Conservation (phyloP, 2,797 vertebrate genomes). For the Orestias chungarensis region DNA sequence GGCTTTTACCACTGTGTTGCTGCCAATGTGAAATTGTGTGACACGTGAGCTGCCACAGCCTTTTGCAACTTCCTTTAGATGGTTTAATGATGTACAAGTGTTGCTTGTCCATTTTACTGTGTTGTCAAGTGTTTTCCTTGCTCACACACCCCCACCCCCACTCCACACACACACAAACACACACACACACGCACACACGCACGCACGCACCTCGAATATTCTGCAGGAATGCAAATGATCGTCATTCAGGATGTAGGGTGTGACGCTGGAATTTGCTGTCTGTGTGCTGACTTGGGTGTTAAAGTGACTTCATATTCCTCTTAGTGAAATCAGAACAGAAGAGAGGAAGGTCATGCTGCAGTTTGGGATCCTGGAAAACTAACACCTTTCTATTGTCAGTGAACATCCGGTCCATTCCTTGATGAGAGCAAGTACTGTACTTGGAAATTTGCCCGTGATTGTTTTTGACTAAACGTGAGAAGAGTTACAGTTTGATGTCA, state of each 20-base stretch:
- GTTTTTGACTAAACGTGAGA: slow-evolving; percentile 36
- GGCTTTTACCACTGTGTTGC: background rate
- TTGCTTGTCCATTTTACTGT: slow-evolving; percentile 1
- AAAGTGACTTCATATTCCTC: slow-evolving; percentile 59
- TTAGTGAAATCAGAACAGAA: slow-evolving; percentile 36
- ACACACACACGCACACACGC: too few species aligned
- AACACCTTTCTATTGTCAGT: slow-evolving; percentile 52
- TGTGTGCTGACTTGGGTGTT: slow-evolving; percentile 37
- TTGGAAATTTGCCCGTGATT: slow-evolving; percentile 41
- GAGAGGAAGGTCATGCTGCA: slow-evolving; percentile 17
- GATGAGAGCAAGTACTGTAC: slow-evolving; percentile 39
- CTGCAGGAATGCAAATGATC: slow-evolving; percentile 65
- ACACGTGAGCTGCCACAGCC: slow-evolving; percentile 4
- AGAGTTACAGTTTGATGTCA: slow-evolving; percentile 37
- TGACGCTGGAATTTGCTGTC: slow-evolving; percentile 57
- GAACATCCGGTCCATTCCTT: slow-evolving; percentile 54
- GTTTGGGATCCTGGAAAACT: slow-evolving; percentile 41
- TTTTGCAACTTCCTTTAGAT: slow-evolving; percentile 30
- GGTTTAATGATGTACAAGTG: slow-evolving; percentile 11
- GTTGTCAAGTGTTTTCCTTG: slow-evolving; percentile 10
- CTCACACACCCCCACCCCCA: slow-evolving; percentile 47
- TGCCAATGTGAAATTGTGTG: background rate
- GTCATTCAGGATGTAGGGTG: slow-evolving; percentile 55
- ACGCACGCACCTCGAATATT: slow-evolving; percentile 45
- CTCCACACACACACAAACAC: slow-evolving; percentile 36